Evolutionary conservation across 2,797 vertebrate genomes (phyloP), one percentile per base, ranked within the genome.

Genomic region (Sphenodon punctatus): DNA sequence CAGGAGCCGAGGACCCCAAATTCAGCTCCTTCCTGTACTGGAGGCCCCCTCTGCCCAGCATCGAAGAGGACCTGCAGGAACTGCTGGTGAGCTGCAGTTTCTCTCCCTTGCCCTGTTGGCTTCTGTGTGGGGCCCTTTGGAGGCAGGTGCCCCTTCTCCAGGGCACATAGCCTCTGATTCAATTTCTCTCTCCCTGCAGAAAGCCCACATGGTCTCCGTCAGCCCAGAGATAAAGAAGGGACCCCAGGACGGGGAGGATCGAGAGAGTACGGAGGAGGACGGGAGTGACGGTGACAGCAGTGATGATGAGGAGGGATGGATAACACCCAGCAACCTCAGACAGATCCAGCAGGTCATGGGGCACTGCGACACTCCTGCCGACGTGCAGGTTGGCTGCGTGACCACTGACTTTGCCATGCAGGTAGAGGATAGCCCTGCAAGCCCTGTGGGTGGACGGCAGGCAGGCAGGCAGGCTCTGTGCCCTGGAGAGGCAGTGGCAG

Each of bases 361-460:
- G 23, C 93, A 95, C 81, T 95, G 94, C 1, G 90, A 95, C 2
- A 67, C 92, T 2, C 92, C 97, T 0, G 38, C 84, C 1, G 88
- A 95, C 0, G 85, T 99, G 76, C 95, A 36, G 69, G 98, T 99
- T 0, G 98, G 97, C 73, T 99, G 98, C 7, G 77, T 99, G 92
- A 99, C 98, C 68, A 98, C 98, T 0, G 98, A 99, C 93, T 99
- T 99, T 1, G 97, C 98, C 85, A 98, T 99, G 98, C 98, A 99
- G 98, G 98, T 98, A 89, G 23, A 93, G 74, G 75, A 45, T 7
- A 36, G 22, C 1, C 4, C 12, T 46, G 1, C 27, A 5, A 10
- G 42, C 42, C 39, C 38, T n/a, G 39, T n/a, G n/a, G n/a, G n/a
- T n/a, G n/a, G n/a, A n/a, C n/a, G n/a, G n/a, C n/a, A n/a, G n/a